A percentile compares a stretch with the other conserved stretches of the same genome.
These are phyloP conservation scores for Syrmaticus mikado DNA, from an alignment of 2,113 vertebrate genomes.

Conservation along the genomic window DNA sequence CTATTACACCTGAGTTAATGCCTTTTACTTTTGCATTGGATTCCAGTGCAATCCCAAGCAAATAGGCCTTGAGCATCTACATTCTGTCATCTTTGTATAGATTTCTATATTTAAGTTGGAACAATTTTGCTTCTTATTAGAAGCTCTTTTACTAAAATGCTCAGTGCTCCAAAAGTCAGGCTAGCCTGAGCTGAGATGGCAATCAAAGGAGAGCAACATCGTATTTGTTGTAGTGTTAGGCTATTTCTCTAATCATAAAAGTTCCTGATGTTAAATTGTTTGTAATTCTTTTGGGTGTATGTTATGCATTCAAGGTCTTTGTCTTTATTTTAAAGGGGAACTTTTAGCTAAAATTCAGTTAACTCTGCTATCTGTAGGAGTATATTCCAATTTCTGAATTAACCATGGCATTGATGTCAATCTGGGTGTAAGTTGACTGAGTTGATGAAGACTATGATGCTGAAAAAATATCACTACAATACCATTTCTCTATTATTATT, in stretches of 20 bases:
- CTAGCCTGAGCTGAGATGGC: slow-evolving; percentile 1
- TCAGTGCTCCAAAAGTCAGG: background rate
- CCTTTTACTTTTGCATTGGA: background rate
- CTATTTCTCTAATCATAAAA: background rate
- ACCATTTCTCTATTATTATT: too few relatives aligned
- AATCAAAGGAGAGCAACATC: background rate
- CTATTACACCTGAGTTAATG: slow-evolving; percentile 58
- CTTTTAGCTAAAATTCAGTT: background rate
- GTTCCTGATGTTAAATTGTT: background rate
- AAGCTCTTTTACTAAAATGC: slow-evolving; percentile 31
- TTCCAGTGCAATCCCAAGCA: slow-evolving; percentile 39
- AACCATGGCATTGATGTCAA: background rate
- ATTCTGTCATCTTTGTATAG: slow-evolving; percentile 43
- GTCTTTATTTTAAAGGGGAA: background rate
- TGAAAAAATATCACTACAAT: background rate
- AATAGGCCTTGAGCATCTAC: slow-evolving; percentile 26
- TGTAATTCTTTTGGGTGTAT: background rate
- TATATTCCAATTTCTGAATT: background rate
- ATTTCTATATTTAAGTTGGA: slow-evolving; percentile 67
- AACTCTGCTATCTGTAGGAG: background rate
- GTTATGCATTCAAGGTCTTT: background rate
- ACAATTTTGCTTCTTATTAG: slow-evolving; percentile 59
- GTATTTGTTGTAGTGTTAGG: background rate
- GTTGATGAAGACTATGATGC: background rate
- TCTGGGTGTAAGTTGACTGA: background rate